A percentile compares a stretch with the other conserved stretches of the same genome.
These are phyloP conservation scores for Drosophila auraria DNA, from an alignment of 1,140 invertebrate species.

Conservation along the genomic window DNA sequence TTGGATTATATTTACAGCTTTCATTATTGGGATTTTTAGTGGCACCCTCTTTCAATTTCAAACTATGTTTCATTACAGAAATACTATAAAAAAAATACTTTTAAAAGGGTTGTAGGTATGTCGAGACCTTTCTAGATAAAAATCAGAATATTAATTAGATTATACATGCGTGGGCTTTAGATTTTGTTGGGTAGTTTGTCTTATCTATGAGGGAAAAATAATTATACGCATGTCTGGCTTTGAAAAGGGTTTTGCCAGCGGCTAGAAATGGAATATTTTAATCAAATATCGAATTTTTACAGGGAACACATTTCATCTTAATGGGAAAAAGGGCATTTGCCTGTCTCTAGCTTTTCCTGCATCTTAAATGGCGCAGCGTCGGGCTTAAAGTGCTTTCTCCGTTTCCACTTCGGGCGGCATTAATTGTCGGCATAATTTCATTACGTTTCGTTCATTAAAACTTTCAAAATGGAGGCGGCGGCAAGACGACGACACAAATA, in stretches of 20 bases:
- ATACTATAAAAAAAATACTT: neutral
- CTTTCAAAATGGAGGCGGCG: conserved; percentile 59
- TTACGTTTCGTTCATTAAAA: conserved; percentile 77
- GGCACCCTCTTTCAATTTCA: too few species aligned
- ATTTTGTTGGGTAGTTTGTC: neutral
- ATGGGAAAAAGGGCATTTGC: neutral
- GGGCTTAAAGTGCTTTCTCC: conserved; percentile 39
- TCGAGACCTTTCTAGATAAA: neutral
- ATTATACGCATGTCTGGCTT: neutral
- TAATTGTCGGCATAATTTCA: conserved; percentile 76
- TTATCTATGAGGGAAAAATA: neutral
- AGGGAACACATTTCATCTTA: neutral
- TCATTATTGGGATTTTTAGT: neutral
- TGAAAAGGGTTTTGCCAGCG: neutral
- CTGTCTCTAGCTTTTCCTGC: neutral
- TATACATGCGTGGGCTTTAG: neutral
- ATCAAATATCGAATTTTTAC: neutral
- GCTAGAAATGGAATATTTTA: neutral
- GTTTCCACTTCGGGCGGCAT: conserved; percentile 45
- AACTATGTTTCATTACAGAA: neutral
- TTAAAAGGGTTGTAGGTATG: too few species aligned
- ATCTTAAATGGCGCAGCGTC: conserved; percentile 15
- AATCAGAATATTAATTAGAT: conserved; percentile 14
- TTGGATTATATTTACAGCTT: neutral
- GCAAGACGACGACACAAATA: conserved; percentile 34